These are phyloP conservation scores for Epinephelus fuscoguttatus DNA, from an alignment of 2,113 vertebrate genomes.

Conservation along the genomic window DNA sequence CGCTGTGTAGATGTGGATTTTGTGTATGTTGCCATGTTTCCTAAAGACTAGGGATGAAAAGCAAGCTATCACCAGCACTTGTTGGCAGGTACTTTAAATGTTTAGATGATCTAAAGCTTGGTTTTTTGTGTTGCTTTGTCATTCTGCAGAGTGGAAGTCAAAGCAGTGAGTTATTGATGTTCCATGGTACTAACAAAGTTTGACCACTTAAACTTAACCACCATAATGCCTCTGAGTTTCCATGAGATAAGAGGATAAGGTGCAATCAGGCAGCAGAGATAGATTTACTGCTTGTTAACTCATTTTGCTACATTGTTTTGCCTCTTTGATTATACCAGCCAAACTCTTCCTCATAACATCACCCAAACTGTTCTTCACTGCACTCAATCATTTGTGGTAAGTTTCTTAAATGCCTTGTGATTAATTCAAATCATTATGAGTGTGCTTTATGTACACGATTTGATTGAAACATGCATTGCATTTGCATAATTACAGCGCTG, in stretches of 20 bases:
- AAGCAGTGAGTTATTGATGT: background rate
- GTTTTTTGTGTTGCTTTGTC: background rate
- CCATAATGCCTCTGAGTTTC: constrained; percentile 38
- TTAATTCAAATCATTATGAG: constrained; percentile 80
- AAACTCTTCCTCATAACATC: constrained; percentile 60
- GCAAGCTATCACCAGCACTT: constrained; percentile 14
- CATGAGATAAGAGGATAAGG: constrained; percentile 35
- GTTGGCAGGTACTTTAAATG: constrained; percentile 10
- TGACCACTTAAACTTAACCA: constrained; percentile 9
- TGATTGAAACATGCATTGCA: constrained; percentile 78
- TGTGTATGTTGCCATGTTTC: constrained; percentile 23
- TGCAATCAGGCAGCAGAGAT: constrained; percentile 53
- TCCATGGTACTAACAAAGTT: constrained; percentile 2
- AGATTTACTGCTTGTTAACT: constrained; percentile 62
- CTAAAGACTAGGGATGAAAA: constrained; percentile 12
- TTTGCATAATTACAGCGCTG: constrained; percentile 79
- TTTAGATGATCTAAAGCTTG: background rate
- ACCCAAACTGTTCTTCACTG: constrained; percentile 59
- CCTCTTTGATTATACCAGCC: constrained; percentile 52
- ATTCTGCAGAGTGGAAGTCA: background rate
- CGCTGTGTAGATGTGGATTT: constrained; percentile 12
- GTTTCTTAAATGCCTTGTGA: constrained; percentile 76
- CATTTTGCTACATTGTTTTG: constrained; percentile 63
- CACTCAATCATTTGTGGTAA: constrained; percentile 74
- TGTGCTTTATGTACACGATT: constrained; percentile 74